A percentile compares a stretch with the other conserved stretches of the same genome.
Evolutionary conservation across 1,140 invertebrate species (phyloP).

Genomic region (Saccostrea echinata): DNA sequence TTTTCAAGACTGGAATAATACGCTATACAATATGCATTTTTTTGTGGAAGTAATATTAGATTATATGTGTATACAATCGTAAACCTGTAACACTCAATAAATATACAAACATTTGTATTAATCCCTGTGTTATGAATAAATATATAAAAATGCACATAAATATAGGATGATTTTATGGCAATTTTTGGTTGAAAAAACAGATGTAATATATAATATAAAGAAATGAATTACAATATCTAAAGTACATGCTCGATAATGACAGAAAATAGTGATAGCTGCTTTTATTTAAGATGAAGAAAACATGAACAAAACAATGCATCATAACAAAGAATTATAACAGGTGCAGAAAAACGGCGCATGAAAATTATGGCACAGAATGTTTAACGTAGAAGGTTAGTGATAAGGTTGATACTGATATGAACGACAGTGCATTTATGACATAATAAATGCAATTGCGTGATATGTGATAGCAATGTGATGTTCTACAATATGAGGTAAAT

Average conservation of each 20-base stretch:
- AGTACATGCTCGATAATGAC: background rate
- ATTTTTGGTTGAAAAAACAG: background rate
- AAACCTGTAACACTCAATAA: background rate
- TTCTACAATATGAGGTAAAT: conserved; percentile 17
- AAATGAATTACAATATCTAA: no score
- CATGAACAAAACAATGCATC: conserved; percentile 20
- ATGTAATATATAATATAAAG: no score
- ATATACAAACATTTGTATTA: background rate
- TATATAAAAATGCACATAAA: background rate
- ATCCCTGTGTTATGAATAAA: background rate
- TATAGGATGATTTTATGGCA: background rate
- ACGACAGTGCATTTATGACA: background rate
- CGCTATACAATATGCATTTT: no score
- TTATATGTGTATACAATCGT: background rate
- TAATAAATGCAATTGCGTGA: background rate
- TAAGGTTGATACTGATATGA: background rate
- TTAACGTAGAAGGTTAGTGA: background rate
- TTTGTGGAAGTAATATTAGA: background rate
- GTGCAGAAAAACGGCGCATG: background rate
- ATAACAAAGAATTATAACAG: background rate
- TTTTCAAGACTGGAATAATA: background rate
- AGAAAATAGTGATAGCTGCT: background rate
- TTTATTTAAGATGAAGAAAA: background rate
- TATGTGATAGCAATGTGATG: background rate
- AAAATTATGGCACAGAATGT: conserved; percentile 23